These are phyloP conservation scores for Oeneis ivallda DNA, from an alignment of 2,888 invertebrate genomes.

Conservation along the genomic window DNA sequence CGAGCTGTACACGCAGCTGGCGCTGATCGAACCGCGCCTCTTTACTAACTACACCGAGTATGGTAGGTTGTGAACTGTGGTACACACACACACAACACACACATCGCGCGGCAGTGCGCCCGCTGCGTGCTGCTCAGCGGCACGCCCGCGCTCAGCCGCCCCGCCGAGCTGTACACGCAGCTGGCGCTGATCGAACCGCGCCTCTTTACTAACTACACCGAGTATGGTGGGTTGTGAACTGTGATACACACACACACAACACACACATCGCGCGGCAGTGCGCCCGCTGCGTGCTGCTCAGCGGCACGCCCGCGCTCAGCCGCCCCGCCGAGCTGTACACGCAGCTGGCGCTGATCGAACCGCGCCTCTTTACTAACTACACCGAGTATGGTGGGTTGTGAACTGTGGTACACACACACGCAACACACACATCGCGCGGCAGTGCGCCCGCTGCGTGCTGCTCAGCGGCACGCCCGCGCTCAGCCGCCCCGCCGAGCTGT, in stretches of 20 bases:
- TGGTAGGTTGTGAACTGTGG: slow-evolving; percentile 55
- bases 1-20: slow-evolving; percentile 94
- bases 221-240: slow-evolving; percentile 70
- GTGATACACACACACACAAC: too few relatives aligned
- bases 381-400: slow-evolving; percentile 78
- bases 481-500: slow-evolving; percentile 94
- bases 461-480: slow-evolving; percentile 97
- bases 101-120: slow-evolving; percentile 81
- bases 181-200: slow-evolving; percentile 86
- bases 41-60: slow-evolving; percentile 84
- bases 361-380: slow-evolving; percentile 84
- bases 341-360: slow-evolving; percentile 89
- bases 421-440: slow-evolving; percentile 77
- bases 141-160: slow-evolving; percentile 96
- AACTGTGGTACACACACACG: not conserved
- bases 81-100: too few relatives aligned
- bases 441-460: slow-evolving; percentile 86
- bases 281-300: slow-evolving; percentile 88
- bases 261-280: slow-evolving; percentile 83
- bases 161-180: slow-evolving; percentile 94
- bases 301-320: slow-evolving; percentile 97
- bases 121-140: slow-evolving; percentile 93
- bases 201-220: slow-evolving; percentile 84
- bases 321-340: slow-evolving; percentile 94
- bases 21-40: slow-evolving; percentile 85